Conservation (phyloP, 2,113 vertebrate species). For the Coracopsis vasa region DNA sequence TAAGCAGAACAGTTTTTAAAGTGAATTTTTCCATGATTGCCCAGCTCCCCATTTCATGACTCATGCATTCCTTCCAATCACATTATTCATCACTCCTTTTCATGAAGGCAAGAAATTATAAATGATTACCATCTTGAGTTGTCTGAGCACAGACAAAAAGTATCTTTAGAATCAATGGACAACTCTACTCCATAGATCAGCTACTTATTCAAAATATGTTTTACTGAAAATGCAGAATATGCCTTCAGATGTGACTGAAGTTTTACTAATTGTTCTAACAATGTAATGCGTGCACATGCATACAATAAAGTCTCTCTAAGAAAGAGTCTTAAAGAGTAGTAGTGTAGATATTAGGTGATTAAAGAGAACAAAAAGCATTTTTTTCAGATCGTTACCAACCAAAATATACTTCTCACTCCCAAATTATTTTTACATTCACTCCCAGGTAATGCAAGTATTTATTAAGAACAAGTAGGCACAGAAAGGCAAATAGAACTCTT, state of each 20-base stretch:
- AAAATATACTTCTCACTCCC: neutral
- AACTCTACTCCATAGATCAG: slow-evolving; percentile 33
- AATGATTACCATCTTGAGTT: slow-evolving; percentile 60
- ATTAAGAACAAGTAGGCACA: neutral
- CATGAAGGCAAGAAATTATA: slow-evolving; percentile 58
- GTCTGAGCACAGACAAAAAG: slow-evolving; percentile 32
- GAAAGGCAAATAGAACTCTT: neutral
- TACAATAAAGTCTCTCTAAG: neutral
- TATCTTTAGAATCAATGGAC: slow-evolving; percentile 59
- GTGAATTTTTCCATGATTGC: slow-evolving; percentile 45
- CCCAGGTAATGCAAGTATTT: neutral
- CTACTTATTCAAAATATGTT: slow-evolving; percentile 22
- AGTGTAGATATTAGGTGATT: neutral
- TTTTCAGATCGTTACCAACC: neutral
- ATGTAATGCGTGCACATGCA: neutral
- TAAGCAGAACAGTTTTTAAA: slow-evolving; percentile 34
- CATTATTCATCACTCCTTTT: slow-evolving; percentile 61
- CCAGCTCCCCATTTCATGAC: slow-evolving; percentile 49
- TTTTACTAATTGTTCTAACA: neutral
- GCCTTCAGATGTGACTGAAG: neutral
- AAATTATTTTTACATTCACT: neutral
- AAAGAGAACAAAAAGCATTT: neutral
- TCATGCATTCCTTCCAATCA: slow-evolving; percentile 57
- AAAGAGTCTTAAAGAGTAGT: neutral
- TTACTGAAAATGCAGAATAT: slow-evolving; percentile 16